phyloP scores from a whole-genome alignment of 2,888 invertebrate genomes.

The Patella pellucida region DNA sequence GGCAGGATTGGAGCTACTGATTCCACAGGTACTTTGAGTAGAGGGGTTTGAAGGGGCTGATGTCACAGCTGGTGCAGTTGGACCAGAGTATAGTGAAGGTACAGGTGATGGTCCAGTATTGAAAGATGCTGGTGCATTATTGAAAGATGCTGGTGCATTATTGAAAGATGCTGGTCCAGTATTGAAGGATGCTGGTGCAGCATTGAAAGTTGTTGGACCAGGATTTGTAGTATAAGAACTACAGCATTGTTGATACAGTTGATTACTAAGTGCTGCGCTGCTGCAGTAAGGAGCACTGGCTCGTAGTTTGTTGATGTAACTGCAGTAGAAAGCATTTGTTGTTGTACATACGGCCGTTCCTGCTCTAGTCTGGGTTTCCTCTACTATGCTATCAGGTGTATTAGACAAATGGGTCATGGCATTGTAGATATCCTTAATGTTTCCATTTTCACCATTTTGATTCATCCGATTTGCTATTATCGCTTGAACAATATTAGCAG shows the following conservation, averaged over 20 bases:
- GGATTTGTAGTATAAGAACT: background rate
- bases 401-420: background rate
- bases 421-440: slow-evolving; percentile 4
- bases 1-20: slow-evolving; percentile 1
- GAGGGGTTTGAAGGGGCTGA: background rate
- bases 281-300: slow-evolving; percentile 1
- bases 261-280: slow-evolving; percentile 1
- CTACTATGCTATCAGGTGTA: background rate
- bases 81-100: background rate
- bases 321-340: background rate
- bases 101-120: background rate
- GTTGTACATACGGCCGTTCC: background rate
- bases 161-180: too few relatives aligned
- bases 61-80: background rate
- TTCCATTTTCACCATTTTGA: background rate
- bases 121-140: too few relatives aligned
- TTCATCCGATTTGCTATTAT: background rate
- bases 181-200: too few relatives aligned
- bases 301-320: background rate
- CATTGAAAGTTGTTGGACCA: too few relatives aligned
- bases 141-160: too few relatives aligned
- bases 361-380: slow-evolving; percentile 4
- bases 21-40: background rate
- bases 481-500: background rate
- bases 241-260: slow-evolving; percentile 1